phyloP scores from a whole-genome alignment of 1,140 invertebrate genomes.

The Drosophila kohkoa region DNA sequence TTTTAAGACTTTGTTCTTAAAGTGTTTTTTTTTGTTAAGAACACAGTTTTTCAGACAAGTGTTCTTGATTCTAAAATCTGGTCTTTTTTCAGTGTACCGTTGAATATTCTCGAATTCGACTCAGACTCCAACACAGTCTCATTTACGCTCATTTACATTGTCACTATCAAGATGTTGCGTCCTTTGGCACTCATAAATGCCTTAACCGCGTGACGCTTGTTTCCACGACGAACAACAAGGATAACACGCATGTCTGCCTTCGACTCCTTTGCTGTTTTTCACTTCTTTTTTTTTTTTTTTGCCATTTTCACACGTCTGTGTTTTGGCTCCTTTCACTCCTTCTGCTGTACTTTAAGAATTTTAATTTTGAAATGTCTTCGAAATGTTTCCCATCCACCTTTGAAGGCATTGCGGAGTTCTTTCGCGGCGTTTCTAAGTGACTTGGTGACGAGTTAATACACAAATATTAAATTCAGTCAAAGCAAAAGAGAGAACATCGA shows the following conservation, averaged over 20 bases:
- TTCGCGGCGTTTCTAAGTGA: constrained; percentile 14
- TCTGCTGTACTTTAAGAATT: constrained; percentile 47
- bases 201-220: constrained; percentile 63
- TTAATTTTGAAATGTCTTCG: constrained; percentile 65
- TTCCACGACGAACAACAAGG: constrained; percentile 15
- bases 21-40: too few relatives aligned
- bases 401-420: constrained; percentile 20
- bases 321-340: neutral
- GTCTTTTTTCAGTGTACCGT: too few relatives aligned
- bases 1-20: too few relatives aligned
- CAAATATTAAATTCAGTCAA: constrained; percentile 32
- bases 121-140: neutral
- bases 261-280: neutral
- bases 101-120: too few relatives aligned
- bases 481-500: neutral
- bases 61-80: too few relatives aligned
- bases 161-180: constrained; percentile 22
- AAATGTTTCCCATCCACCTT: constrained; percentile 8
- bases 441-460: constrained; percentile 41
- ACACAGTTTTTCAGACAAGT: too few relatives aligned
- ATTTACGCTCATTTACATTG: neutral
- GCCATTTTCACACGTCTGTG: neutral
- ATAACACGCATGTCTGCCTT: constrained; percentile 7
- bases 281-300: neutral
- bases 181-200: constrained; percentile 62